Conservation (phyloP, 2,113 vertebrate genomes). For the Sminthopsis crassicaudata region DNA sequence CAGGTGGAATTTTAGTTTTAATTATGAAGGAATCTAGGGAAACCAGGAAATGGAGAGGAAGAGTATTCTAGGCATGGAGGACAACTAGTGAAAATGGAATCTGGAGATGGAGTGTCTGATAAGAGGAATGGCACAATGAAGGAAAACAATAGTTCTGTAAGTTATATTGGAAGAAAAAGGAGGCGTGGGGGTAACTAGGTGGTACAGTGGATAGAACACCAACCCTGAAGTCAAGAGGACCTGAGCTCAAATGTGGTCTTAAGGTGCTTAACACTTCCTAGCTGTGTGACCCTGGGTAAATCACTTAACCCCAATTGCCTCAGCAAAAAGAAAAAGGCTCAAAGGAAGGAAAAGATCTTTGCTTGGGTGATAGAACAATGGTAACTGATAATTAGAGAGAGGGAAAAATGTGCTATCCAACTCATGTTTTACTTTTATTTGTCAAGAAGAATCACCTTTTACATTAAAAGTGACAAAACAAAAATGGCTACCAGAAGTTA, state of each 20-base stretch:
- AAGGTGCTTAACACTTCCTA: no score
- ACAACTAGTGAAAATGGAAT: neutral
- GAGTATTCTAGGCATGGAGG: neutral
- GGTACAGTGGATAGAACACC: no score
- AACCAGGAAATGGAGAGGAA: neutral
- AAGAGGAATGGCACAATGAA: neutral
- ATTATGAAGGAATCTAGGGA: neutral
- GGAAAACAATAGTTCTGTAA: neutral
- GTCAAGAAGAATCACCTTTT: neutral
- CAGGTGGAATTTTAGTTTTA: neutral
- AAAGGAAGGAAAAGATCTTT: neutral
- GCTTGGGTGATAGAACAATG: neutral
- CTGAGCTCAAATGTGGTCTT: no score
- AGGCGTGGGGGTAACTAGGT: no score
- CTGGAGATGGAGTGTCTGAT: neutral
- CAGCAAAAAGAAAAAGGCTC: neutral
- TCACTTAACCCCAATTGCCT: no score
- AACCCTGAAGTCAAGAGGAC: no score
- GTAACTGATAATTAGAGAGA: neutral
- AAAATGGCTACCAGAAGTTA: neutral
- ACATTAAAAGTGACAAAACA: neutral
- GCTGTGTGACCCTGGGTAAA: no score
- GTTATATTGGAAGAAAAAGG: neutral
- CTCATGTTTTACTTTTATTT: neutral
- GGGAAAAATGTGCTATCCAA: neutral